phyloP scores from a whole-genome alignment of 2,797 vertebrate genomes.

The Poliocrania exsul region DNA sequence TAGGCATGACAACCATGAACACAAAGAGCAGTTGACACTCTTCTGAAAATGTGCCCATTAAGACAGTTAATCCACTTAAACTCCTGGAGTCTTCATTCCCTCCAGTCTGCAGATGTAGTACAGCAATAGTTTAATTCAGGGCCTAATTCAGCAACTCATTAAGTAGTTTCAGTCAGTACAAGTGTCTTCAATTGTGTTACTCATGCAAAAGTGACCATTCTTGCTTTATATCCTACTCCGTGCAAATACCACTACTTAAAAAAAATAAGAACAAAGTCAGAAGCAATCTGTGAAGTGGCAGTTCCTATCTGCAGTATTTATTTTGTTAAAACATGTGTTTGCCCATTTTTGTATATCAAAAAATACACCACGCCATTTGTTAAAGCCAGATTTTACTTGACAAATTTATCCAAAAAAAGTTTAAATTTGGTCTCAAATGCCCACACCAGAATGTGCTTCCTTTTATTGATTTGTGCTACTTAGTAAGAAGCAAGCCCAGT shows the following conservation, averaged over 20 bases:
- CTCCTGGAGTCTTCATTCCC: background rate
- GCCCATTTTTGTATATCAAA: background rate
- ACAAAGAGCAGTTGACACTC: background rate
- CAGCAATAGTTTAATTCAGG: background rate
- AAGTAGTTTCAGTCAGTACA: background rate
- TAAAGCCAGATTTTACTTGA: slow-evolving; percentile 30
- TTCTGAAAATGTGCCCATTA: background rate
- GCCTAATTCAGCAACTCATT: background rate
- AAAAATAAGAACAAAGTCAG: background rate
- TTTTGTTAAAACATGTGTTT: background rate
- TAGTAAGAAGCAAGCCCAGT: background rate
- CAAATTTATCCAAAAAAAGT: background rate
- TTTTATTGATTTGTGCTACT: background rate
- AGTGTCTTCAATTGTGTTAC: background rate
- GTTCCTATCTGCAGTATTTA: background rate
- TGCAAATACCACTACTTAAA: background rate
- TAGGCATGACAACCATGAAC: background rate
- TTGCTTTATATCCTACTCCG: background rate
- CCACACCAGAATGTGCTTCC: background rate
- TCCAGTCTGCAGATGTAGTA: background rate
- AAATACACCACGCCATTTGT: background rate
- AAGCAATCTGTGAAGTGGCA: background rate
- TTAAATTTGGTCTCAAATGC: background rate
- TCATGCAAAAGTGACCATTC: background rate
- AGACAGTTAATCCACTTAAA: background rate